These are phyloP conservation scores for Hypothenemus hampei DNA, from an alignment of 1,140 invertebrate genomes.

Conservation along the genomic window DNA sequence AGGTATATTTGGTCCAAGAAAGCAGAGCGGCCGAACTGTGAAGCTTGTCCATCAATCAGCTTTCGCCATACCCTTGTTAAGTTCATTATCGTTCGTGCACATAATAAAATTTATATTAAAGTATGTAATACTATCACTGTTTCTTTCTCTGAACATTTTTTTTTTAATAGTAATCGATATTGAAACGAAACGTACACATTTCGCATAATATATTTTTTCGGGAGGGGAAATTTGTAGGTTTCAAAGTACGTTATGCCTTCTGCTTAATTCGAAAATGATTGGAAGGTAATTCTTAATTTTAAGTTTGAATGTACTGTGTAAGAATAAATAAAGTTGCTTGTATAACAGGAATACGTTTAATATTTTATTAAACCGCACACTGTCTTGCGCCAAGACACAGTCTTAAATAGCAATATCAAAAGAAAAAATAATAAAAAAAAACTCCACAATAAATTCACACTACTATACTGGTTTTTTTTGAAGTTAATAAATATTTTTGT, in stretches of 20 bases:
- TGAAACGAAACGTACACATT: slow-evolving; percentile 22
- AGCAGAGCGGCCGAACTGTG: slow-evolving; percentile 47
- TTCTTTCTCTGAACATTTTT: slow-evolving; percentile 25
- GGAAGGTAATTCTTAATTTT: slow-evolving; percentile 21
- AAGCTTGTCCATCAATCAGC: slow-evolving; percentile 21
- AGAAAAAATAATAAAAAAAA: background rate
- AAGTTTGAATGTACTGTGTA: slow-evolving; percentile 30
- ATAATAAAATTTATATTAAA: slow-evolving; percentile 28
- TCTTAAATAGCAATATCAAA: too few species aligned
- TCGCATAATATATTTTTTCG: slow-evolving; percentile 8
- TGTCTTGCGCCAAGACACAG: too few species aligned
- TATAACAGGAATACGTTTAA: too few species aligned
- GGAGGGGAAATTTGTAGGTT: slow-evolving; percentile 23
- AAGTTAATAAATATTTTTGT: slow-evolving; percentile 16
- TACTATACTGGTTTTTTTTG: slow-evolving; percentile 10
- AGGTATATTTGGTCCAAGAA: slow-evolving; percentile 80
- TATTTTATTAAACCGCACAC: too few species aligned
- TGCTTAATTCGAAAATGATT: slow-evolving; percentile 3
- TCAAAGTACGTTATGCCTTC: slow-evolving; percentile 10
- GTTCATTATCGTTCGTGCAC: slow-evolving; percentile 28
- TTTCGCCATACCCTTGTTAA: slow-evolving; percentile 17
- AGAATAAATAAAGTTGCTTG: slow-evolving; percentile 30
- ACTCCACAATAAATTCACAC: slow-evolving; percentile 3
- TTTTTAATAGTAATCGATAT: slow-evolving; percentile 17
- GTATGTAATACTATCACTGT: slow-evolving; percentile 26